Conservation (phyloP, 2,797 vertebrate genomes). For the Pelodytes ibericus region DNA sequence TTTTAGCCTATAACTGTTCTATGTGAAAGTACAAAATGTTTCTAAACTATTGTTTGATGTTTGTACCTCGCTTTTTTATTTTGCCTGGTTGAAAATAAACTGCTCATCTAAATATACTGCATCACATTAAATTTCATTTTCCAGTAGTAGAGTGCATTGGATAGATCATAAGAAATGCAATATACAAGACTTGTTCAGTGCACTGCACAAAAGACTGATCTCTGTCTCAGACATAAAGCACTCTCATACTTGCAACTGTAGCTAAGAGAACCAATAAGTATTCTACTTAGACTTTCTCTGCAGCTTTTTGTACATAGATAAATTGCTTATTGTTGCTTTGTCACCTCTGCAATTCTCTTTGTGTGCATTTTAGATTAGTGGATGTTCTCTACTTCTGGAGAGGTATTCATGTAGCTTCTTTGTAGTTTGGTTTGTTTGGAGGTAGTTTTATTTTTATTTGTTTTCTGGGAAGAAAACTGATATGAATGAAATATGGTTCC, state of each 20-base stretch:
- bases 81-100: background rate
- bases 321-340: slow-evolving; percentile 28
- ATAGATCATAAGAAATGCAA: background rate
- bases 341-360: slow-evolving; percentile 35
- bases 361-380: slow-evolving; percentile 28
- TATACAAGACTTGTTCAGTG: slow-evolving; percentile 1
- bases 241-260: slow-evolving; percentile 11
- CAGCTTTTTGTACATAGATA: slow-evolving; percentile 31
- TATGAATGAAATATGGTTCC: slow-evolving; percentile 36
- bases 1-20: too few species aligned
- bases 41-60: background rate
- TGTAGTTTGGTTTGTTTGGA: background rate
- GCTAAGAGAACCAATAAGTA: slow-evolving; percentile 15
- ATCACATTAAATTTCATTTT: background rate
- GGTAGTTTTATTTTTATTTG: background rate
- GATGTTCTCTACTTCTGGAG: slow-evolving; percentile 10
- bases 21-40: too few species aligned
- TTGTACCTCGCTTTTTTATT: background rate
- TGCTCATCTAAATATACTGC: background rate
- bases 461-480: background rate
- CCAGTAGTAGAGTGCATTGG: background rate
- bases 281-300: slow-evolving; percentile 31
- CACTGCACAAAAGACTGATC: slow-evolving; percentile 3
- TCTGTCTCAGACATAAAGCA: background rate
- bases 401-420: slow-evolving; percentile 22